Conservation (phyloP, 1,140 invertebrate species). For the Drosophila teissieri region DNA sequence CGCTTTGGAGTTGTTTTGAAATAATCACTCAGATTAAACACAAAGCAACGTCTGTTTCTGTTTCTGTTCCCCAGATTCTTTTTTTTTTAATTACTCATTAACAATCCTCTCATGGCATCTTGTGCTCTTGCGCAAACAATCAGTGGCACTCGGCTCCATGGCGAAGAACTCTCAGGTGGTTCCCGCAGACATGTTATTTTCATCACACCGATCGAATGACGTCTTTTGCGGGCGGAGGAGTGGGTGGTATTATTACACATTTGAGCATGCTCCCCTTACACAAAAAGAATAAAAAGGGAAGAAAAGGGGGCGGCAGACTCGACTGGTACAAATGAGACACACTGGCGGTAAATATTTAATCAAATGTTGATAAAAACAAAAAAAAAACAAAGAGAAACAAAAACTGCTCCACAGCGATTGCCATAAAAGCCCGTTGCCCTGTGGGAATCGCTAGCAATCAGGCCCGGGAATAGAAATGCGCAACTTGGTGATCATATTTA, state of each 20-base stretch:
- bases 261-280: conserved; percentile 7
- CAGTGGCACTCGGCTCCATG: conserved; percentile 6
- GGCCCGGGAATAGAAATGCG: conserved; percentile 41
- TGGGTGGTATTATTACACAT: neutral
- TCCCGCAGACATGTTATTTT: conserved; percentile 25
- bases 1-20: neutral
- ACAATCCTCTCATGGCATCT: neutral
- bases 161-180: conserved; percentile 8
- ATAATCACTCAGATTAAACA: conserved; percentile 1
- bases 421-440: conserved; percentile 46
- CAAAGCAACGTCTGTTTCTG: conserved; percentile 3
- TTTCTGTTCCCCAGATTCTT: neutral
- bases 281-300: neutral
- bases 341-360: conserved; percentile 63
- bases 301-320: conserved; percentile 5
- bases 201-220: conserved; percentile 18
- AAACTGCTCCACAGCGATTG: neutral
- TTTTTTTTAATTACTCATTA: conserved; percentile 2
- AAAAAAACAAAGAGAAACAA: neutral
- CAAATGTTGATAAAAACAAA: conserved; percentile 62
- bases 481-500: conserved; percentile 23
- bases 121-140: conserved; percentile 16
- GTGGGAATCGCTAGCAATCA: conserved; percentile 30
- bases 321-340: conserved; percentile 35
- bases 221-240: conserved; percentile 9